These are phyloP conservation scores for Apoda limacodes DNA, from an alignment of 2,888 invertebrate species.

Conservation along the genomic window DNA sequence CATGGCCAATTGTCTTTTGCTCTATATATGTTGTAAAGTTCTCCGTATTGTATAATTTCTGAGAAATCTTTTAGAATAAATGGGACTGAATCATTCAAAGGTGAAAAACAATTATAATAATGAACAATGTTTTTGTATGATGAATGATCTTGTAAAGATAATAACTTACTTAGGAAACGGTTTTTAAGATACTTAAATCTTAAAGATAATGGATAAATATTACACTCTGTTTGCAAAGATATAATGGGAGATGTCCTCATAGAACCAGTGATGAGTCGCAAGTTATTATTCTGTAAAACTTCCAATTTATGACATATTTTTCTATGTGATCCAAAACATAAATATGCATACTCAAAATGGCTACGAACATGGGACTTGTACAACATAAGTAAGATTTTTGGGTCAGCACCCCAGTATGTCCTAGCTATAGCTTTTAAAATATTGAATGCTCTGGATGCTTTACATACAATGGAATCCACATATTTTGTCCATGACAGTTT, in stretches of 20 bases:
- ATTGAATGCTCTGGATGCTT: neutral
- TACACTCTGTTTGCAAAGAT: no score
- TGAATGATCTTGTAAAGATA: no score
- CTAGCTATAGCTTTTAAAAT: constrained; percentile 1
- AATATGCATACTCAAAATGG: neutral
- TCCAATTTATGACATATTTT: neutral
- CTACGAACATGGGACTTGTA: constrained; percentile 2
- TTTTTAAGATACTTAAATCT: no score
- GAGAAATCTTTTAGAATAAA: no score
- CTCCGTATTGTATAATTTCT: no score
- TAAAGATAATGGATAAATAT: no score
- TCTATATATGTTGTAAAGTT: no score
- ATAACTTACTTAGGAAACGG: no score
- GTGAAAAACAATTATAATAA: no score
- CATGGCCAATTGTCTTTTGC: no score
- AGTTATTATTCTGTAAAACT: neutral
- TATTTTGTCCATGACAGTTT: neutral
- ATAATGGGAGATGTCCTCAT: neutral
- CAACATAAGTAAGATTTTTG: constrained; percentile 1
- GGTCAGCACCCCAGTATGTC: constrained; percentile 1
- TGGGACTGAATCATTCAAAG: no score
- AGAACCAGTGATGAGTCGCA: neutral
- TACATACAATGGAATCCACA: neutral
- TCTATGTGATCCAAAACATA: constrained; percentile 1
- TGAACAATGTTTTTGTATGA: no score